These are phyloP conservation scores for Eristalis pertinax DNA, from an alignment of 2,888 invertebrate species.

Conservation along the genomic window DNA sequence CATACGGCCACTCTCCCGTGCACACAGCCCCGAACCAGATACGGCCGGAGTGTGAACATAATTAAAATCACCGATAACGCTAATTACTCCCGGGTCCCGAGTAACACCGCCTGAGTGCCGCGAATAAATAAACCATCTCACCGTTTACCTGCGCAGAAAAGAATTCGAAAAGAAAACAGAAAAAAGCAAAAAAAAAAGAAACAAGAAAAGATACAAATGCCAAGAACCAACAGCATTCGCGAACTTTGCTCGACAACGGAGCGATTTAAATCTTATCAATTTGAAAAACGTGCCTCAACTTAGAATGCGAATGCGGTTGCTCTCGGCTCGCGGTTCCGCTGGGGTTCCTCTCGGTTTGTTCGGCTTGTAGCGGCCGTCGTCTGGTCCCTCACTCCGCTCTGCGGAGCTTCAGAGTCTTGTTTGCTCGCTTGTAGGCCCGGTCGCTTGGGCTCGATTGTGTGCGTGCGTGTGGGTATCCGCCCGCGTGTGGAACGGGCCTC, in stretches of 20 bases:
- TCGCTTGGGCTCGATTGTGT: not conserved
- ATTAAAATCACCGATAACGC: constrained; percentile 18
- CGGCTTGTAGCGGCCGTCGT: too few species aligned
- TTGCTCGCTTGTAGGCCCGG: not conserved
- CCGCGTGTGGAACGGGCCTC: not conserved
- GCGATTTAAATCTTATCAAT: constrained; percentile 47
- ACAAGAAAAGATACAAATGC: not conserved
- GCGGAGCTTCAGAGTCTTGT: not conserved
- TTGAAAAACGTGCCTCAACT: constrained; percentile 52
- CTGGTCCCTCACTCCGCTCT: constrained; percentile 14
- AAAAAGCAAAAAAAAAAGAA: not conserved
- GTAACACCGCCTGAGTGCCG: constrained; percentile 21
- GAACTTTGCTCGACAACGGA: constrained; percentile 35
- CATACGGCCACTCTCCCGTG: not conserved
- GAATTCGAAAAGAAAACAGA: not conserved
- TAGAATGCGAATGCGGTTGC: constrained; percentile 18
- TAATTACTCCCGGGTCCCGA: constrained; percentile 25
- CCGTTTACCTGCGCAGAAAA: not conserved
- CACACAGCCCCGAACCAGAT: constrained; percentile 2
- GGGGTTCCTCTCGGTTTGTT: not conserved
- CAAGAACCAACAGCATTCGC: constrained; percentile 16
- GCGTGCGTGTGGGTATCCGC: not conserved
- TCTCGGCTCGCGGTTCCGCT: not conserved
- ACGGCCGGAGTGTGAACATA: constrained; percentile 15
- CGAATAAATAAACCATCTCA: constrained; percentile 34